Conservation (phyloP, 2,888 invertebrate species). For the Sialis lutaria region DNA sequence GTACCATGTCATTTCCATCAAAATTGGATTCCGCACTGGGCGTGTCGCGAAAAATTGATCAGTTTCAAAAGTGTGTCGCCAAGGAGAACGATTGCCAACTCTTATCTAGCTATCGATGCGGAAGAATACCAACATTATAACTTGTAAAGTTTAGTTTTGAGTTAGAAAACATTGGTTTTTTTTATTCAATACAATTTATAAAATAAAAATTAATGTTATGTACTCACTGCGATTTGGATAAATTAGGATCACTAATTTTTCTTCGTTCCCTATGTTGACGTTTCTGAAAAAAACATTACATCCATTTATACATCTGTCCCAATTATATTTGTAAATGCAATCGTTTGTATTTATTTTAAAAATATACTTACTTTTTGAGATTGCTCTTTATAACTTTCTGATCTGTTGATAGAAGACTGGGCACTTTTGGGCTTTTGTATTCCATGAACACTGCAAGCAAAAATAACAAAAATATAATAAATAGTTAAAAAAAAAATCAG, state of each 20-base stretch:
- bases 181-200: background rate
- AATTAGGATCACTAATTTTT: constrained; percentile 67
- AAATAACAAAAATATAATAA: constrained; percentile 2
- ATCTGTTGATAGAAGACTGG: constrained; percentile 22
- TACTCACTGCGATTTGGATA: constrained; percentile 50
- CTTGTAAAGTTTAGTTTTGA: too few relatives aligned
- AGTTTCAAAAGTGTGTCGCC: too few relatives aligned
- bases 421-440: constrained; percentile 20
- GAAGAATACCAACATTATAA: too few relatives aligned
- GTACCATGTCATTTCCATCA: too few relatives aligned
- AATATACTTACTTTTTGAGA: constrained; percentile 20
- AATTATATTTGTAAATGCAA: constrained; percentile 2
- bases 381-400: constrained; percentile 27
- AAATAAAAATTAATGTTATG: constrained; percentile 9
- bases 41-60: too few relatives aligned
- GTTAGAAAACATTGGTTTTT: too few relatives aligned
- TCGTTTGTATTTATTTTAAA: background rate
- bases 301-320: constrained; percentile 4
- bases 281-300: constrained; percentile 28
- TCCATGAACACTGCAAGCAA: constrained; percentile 19
- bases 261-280: constrained; percentile 48
- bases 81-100: too few relatives aligned
- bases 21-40: too few relatives aligned
- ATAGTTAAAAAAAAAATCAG: too few relatives aligned
- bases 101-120: too few relatives aligned